Conservation (phyloP, 2,113 vertebrate genomes). For the Rhadina sibilatrix region DNA sequence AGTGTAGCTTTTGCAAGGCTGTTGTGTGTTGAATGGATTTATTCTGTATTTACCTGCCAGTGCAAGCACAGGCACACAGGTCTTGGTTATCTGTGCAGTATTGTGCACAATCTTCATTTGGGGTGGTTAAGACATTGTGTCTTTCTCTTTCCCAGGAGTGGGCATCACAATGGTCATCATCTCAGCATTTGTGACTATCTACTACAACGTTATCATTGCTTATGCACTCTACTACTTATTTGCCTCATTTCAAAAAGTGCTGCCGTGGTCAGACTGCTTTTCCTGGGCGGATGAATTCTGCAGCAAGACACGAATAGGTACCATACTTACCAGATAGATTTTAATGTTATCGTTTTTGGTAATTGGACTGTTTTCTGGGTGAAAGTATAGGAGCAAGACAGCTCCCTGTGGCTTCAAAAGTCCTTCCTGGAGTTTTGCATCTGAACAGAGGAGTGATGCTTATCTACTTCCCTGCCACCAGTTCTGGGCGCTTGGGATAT, state of each 20-base stretch:
- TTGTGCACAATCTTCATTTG: neutral
- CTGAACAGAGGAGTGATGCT: neutral
- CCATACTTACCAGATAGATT: neutral
- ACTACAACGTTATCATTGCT: slow-evolving; percentile 92
- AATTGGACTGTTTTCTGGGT: neutral
- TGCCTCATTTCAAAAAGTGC: slow-evolving; percentile 86
- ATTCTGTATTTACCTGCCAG: neutral
- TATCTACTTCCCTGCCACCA: neutral
- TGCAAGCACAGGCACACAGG: rapidly evolving
- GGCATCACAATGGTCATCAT: slow-evolving; percentile 88
- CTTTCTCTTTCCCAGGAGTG: slow-evolving; percentile 79
- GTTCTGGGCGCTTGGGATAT: neutral
- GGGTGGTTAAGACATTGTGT: neutral
- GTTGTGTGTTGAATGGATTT: neutral
- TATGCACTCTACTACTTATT: slow-evolving; percentile 94
- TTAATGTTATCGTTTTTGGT: neutral
- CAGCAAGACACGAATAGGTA: slow-evolving; percentile 78
- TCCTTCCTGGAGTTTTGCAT: neutral
- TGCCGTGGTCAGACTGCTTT: slow-evolving; percentile 86
- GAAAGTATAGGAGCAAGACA: neutral
- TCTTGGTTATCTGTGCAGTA: neutral
- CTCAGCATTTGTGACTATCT: slow-evolving; percentile 82
- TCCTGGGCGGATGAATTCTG: slow-evolving; percentile 78
- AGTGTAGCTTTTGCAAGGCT: neutral
- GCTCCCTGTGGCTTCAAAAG: rapidly evolving